Base-by-base conservation (phyloP, 2,797 vertebrate species). In the Bryconaethiops microstoma region DNA sequence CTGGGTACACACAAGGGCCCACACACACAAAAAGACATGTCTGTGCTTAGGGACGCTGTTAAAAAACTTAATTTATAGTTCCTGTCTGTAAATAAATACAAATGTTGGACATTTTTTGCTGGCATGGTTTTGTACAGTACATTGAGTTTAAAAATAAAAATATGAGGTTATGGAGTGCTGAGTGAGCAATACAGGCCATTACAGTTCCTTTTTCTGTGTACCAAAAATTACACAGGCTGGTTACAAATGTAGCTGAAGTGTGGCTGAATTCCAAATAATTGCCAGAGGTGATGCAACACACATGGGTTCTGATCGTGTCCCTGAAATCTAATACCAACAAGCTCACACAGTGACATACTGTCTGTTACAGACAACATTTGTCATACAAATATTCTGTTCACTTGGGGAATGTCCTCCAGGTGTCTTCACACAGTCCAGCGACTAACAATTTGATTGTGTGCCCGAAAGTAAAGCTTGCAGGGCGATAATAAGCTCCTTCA, bases 1-100 rank as follows among this genome's bases (percentile, higher is more conserved):
- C 97, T 99, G 88, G 78, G 74, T 89, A 76, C n/a, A 70, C 63
- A 84, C 6, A 1, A 48, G 45, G 7, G 12, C 7, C 7, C 57
- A 40, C 19, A 71, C 67, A 45, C 52, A 52, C 16, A 45, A 9
- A 23, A 4, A 21, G 21, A 54, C 17, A 48, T 17, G 48, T 5
- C 17, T 7, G 10, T 59, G 39, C n/a, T 76, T 48, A 69, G 17
- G 29, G 40, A 25, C 57, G 45, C 21, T 21, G 25, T 23, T 19
- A 25, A 9, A 17, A 75, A 1, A 48, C 9, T 60, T 29, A 19
- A 62, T 55, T 64, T 65, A 55, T 35, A 39, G 13, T 35, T 9
- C 5, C 5, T 57, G 7, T 42, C 54, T 23, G 13, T 19, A 62
- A 9, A 7, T 57, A 60, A 60, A 60, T 25, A 25, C 0, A 62